Conservation (phyloP, 1,140 invertebrate genomes). For the Maniola jurtina region DNA sequence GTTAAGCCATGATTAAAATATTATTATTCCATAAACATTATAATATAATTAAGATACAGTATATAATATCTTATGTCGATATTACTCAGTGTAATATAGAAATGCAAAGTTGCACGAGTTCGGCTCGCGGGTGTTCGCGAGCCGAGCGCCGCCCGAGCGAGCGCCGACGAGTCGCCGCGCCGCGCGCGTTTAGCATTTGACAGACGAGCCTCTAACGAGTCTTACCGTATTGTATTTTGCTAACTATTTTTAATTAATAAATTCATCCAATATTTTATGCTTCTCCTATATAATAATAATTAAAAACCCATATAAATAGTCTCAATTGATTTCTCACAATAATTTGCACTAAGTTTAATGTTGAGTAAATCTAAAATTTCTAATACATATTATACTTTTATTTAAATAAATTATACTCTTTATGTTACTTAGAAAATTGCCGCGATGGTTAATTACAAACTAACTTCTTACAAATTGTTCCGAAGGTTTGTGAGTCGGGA, state of each 20-base stretch:
- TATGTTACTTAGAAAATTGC: slow-evolving; percentile 77
- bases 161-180: slow-evolving; percentile 22
- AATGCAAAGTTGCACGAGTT: slow-evolving; percentile 38
- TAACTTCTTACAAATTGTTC: slow-evolving; percentile 76
- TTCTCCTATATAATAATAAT: slow-evolving; percentile 77
- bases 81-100: slow-evolving; percentile 59
- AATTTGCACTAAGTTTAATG: slow-evolving; percentile 78
- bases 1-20: slow-evolving; percentile 77
- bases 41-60: slow-evolving; percentile 64
- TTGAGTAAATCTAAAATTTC: slow-evolving; percentile 78
- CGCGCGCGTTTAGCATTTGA: slow-evolving; percentile 49
- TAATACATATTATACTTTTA: slow-evolving; percentile 76
- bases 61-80: slow-evolving; percentile 57
- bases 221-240: slow-evolving; percentile 78
- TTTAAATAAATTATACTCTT: slow-evolving; percentile 78
- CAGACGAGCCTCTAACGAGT: slow-evolving; percentile 72
- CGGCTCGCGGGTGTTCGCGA: slow-evolving; percentile 12
- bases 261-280: slow-evolving; percentile 78
- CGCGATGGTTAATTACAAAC: slow-evolving; percentile 75
- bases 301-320: slow-evolving; percentile 78
- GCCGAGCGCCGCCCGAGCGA: slow-evolving; percentile 21
- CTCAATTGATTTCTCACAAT: slow-evolving; percentile 75
- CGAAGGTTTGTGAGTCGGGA: slow-evolving; percentile 64
- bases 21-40: slow-evolving; percentile 69
- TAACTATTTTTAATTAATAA: slow-evolving; percentile 79